phyloP scores from a whole-genome alignment of 2,113 vertebrate genomes.

The Chaenogobius annularis region DNA sequence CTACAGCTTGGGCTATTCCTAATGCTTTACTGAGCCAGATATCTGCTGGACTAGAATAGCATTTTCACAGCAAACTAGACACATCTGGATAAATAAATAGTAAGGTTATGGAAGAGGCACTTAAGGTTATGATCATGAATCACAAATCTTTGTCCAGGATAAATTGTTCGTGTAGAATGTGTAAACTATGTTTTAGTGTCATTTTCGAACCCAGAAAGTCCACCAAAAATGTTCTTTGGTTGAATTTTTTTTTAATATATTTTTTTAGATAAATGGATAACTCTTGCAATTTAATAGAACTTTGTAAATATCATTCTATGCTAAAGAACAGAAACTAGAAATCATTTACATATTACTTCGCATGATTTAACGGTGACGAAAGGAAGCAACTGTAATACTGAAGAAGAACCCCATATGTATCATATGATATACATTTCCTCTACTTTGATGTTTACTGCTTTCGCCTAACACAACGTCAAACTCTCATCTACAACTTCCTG shows the following conservation, averaged over 20 bases:
- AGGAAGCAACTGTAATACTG: not conserved
- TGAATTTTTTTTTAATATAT: not conserved
- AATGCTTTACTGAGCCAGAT: slow-evolving; percentile 18
- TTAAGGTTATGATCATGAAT: too few species aligned
- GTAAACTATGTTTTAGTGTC: too few species aligned
- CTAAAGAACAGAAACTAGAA: not conserved
- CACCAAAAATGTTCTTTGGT: too few species aligned
- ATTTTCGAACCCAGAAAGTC: too few species aligned
- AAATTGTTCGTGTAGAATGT: too few species aligned
- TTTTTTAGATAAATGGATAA: not conserved
- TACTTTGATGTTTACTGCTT: slow-evolving; percentile 13
- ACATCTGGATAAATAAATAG: not conserved
- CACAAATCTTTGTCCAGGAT: not conserved
- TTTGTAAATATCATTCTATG: too few species aligned
- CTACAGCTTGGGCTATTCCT: slow-evolving; percentile 32
- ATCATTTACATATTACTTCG: too few species aligned
- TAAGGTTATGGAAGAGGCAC: not conserved
- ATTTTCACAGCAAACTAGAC: not conserved
- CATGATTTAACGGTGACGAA: not conserved
- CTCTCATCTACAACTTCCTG: slow-evolving; percentile 27
- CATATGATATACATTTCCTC: slow-evolving; percentile 1
- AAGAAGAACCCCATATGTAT: not conserved
- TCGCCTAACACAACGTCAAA: slow-evolving; percentile 12
- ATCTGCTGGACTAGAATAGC: slow-evolving; percentile 14
- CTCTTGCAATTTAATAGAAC: not conserved